These are phyloP conservation scores for Eublepharis macularius DNA, from an alignment of 2,113 vertebrate genomes.

Conservation along the genomic window DNA sequence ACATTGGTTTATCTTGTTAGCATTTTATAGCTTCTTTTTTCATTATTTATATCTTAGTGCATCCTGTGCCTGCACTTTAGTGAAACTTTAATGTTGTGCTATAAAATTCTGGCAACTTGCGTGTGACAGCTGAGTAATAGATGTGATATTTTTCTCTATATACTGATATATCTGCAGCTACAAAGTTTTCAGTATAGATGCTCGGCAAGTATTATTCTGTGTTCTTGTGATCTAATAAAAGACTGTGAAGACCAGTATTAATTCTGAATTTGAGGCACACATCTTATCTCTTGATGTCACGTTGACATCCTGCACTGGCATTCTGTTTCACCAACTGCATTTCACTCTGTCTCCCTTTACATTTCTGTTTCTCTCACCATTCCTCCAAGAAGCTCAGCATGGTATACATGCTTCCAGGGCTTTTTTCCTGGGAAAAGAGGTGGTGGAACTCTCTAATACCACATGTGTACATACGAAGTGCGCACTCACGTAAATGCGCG, in stretches of 20 bases:
- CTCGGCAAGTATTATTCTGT: neutral
- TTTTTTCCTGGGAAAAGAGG: no score
- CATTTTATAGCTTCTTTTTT: neutral
- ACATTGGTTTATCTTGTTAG: neutral
- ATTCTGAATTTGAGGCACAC: neutral
- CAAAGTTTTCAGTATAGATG: neutral
- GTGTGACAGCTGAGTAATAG: neutral
- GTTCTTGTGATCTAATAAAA: neutral
- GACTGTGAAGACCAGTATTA: neutral
- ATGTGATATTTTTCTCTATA: neutral
- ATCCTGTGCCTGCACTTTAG: neutral
- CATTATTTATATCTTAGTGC: neutral
- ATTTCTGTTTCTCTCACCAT: no score
- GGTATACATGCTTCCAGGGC: no score
- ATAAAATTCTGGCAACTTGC: slow-evolving; percentile 1
- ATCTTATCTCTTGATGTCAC: neutral
- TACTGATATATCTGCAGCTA: neutral
- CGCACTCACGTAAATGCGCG: no score
- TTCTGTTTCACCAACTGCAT: neutral
- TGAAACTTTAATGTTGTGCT: slow-evolving; percentile 13
- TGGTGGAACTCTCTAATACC: no score
- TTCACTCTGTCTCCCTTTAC: neutral
- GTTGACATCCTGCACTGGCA: neutral
- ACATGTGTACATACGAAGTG: no score
- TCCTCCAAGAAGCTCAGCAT: no score